Percentiles rank a stretch among this genome's conserved stretches.
phyloP scores from a whole-genome alignment of 2,113 vertebrate genomes.

The Rhabdornis inornatus region DNA sequence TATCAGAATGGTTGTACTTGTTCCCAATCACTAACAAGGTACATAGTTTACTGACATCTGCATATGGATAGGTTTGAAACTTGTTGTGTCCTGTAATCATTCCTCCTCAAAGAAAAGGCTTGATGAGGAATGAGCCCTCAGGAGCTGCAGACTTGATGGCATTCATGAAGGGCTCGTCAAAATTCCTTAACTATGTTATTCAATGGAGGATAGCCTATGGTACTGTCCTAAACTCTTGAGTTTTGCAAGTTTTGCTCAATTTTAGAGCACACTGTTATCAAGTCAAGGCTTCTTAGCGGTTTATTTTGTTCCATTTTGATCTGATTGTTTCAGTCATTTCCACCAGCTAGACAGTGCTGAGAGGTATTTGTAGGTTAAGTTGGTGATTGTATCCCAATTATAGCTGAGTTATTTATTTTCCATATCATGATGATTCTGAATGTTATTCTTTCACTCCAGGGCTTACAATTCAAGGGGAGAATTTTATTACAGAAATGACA shows the following conservation, averaged over 20 bases:
- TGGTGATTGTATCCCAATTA: not conserved
- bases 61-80: not conserved
- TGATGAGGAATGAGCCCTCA: constrained; percentile 21
- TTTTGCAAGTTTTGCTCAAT: not conserved
- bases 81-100: constrained; percentile 4
- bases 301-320: not conserved
- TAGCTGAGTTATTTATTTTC: not conserved
- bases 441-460: not conserved
- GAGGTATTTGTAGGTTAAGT: not conserved
- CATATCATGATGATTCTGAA: not conserved
- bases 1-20: not conserved
- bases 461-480: not conserved
- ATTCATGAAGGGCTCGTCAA: not conserved
- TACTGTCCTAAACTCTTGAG: not conserved
- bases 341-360: not conserved
- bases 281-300: not conserved
- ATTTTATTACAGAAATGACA: not conserved
- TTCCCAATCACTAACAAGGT: not conserved
- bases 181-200: not conserved
- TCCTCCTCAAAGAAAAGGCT: not conserved
- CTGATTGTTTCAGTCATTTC: not conserved
- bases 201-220: not conserved
- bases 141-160: not conserved
- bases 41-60: not conserved
- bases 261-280: not conserved